These are phyloP conservation scores for Oenanthe oenanthe DNA, from an alignment of 2,113 vertebrate species.

Conservation along the genomic window DNA sequence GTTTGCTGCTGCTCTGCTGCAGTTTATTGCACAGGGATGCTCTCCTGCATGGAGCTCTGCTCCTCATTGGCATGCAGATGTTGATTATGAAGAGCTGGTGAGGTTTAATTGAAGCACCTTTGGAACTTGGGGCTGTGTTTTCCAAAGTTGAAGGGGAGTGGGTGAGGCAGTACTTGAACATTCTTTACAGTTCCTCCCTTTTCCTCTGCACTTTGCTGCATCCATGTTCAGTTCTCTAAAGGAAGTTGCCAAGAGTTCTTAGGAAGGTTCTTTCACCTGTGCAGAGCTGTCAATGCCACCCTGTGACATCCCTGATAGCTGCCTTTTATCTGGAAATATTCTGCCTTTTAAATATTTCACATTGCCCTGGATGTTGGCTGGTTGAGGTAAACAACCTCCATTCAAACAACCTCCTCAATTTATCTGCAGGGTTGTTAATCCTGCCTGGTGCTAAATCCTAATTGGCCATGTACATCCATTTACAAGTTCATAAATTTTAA, in stretches of 20 bases:
- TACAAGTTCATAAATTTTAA: conserved; percentile 68
- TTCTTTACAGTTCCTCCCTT: neutral
- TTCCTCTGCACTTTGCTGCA: neutral
- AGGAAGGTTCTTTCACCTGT: neutral
- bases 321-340: conserved; percentile 47
- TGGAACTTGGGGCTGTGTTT: conserved; percentile 15
- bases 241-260: neutral
- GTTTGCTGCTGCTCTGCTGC: conserved; percentile 42
- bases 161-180: neutral
- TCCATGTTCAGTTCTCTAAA: neutral
- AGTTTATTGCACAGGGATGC: conserved; percentile 68
- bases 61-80: conserved; percentile 68
- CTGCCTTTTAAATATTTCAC: conserved; percentile 50
- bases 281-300: neutral
- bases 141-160: neutral
- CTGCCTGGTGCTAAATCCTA: conserved; percentile 31
- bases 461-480: conserved; percentile 37
- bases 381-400: conserved; percentile 48
- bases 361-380: neutral
- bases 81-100: conserved; percentile 49
- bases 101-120: conserved; percentile 63
- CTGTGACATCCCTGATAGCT: neutral
- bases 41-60: conserved; percentile 53
- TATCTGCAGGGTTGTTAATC: conserved; percentile 29
- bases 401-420: conserved; percentile 25